These are phyloP conservation scores for Spilogale gracilis DNA, from an alignment of 2,113 vertebrate species.

Conservation along the genomic window DNA sequence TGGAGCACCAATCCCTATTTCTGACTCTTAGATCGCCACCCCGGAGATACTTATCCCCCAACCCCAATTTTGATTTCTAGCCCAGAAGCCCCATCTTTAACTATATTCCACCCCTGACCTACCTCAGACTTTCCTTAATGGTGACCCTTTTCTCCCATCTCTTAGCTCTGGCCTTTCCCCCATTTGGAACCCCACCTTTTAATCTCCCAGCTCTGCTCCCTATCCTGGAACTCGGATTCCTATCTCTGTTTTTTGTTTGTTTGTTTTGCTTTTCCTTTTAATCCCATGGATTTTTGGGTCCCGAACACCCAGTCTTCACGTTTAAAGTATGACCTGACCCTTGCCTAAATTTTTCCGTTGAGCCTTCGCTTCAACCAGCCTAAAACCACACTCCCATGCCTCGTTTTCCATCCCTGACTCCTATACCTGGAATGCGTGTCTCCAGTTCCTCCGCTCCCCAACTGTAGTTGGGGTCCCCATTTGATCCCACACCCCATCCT, in stretches of 20 bases:
- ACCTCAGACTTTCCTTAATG: neutral
- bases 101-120: neutral
- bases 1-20: neutral
- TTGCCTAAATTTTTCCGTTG: neutral
- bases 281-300: neutral
- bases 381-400: neutral
- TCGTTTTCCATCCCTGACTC: neutral
- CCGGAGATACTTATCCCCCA: neutral
- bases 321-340: neutral
- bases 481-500: neutral
- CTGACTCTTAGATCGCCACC: neutral
- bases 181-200: neutral
- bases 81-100: neutral
- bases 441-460: neutral
- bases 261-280: neutral
- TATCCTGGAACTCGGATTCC: neutral
- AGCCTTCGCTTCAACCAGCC: neutral
- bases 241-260: neutral
- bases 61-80: neutral
- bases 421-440: constrained; percentile 48
- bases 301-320: neutral
- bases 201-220: neutral
- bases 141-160: neutral
- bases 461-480: neutral
- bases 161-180: neutral